Conservation (phyloP, 2,888 invertebrate species). For the Hypselothyrea guttata region DNA sequence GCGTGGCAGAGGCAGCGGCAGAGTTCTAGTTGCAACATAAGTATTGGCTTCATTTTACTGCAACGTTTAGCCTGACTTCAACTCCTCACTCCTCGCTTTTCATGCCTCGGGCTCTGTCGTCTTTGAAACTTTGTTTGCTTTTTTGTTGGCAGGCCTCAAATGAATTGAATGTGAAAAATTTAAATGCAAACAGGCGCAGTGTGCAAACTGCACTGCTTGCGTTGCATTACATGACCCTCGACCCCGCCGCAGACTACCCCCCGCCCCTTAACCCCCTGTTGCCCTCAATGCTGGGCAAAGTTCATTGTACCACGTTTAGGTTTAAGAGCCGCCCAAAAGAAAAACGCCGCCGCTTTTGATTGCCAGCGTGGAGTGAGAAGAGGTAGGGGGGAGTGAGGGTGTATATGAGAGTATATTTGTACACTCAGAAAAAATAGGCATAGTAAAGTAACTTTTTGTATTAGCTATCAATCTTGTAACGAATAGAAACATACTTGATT, state of each 20-base stretch:
- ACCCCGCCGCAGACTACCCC: conserved; percentile 5
- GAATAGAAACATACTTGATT: too few relatives aligned
- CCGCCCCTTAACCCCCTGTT: conserved; percentile 8
- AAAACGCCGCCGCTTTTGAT: conserved; percentile 69
- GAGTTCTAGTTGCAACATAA: conserved; percentile 70
- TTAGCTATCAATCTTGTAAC: too few relatives aligned
- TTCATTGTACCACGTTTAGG: conserved; percentile 75
- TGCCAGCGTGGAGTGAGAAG: conserved; percentile 43
- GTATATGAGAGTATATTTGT: too few relatives aligned
- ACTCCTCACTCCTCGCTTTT: background rate
- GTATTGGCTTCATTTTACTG: conserved; percentile 75
- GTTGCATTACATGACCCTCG: conserved; percentile 57
- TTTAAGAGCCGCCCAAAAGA: conserved; percentile 69
- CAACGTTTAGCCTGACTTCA: conserved; percentile 55
- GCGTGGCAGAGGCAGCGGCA: conserved; percentile 19
- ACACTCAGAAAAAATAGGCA: too few relatives aligned
- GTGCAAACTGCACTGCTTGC: conserved; percentile 56
- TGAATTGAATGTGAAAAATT: conserved; percentile 79
- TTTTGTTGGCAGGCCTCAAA: conserved; percentile 70
- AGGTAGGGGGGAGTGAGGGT: too few relatives aligned
- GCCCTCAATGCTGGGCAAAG: conserved; percentile 48
- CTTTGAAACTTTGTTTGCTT: conserved; percentile 73
- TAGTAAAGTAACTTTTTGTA: too few relatives aligned
- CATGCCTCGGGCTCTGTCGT: conserved; percentile 20
- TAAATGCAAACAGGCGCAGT: conserved; percentile 73